Percentiles rank a stretch among this genome's conserved stretches.
These are phyloP conservation scores for Drosophila prostipennis DNA, from an alignment of 2,888 invertebrate genomes.

Conservation along the genomic window DNA sequence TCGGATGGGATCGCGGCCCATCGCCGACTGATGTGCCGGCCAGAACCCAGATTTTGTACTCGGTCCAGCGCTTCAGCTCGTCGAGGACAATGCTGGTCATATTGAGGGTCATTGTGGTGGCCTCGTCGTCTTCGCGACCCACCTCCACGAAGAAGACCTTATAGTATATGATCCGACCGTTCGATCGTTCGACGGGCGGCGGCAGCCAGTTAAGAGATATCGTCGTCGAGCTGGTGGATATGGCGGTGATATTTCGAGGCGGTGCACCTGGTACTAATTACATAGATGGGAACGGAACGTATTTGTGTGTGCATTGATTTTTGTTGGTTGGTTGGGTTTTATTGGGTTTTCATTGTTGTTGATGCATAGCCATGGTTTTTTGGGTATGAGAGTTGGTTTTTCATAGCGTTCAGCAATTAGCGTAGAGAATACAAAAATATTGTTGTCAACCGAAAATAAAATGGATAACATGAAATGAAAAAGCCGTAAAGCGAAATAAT, in stretches of 20 bases:
- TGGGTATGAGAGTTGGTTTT: constrained; percentile 32
- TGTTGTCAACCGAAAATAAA: constrained; percentile 63
- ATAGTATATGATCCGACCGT: constrained; percentile 97
- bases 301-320: constrained; percentile 62
- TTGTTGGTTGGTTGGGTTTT: constrained; percentile 46
- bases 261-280: constrained; percentile 97
- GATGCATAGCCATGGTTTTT: constrained; percentile 45
- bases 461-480: constrained; percentile 78
- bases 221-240: constrained; percentile 94
- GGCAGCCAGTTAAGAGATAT: constrained; percentile 96
- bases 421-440: constrained; percentile 45
- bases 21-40: constrained; percentile 98
- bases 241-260: constrained; percentile 96
- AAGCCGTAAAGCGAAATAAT: constrained; percentile 59
- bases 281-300: constrained; percentile 81
- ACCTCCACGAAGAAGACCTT: constrained; percentile 95
- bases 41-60: constrained; percentile 98
- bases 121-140: constrained; percentile 93
- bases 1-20: constrained; percentile 96
- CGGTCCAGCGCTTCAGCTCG: constrained; percentile 96
- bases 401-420: constrained; percentile 75
- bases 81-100: constrained; percentile 92
- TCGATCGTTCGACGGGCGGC: constrained; percentile 94
- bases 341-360: constrained; percentile 50
- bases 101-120: constrained; percentile 91